Evolutionary conservation across 2,888 invertebrate genomes (phyloP), one percentile per base, ranked within the genome.

Genomic region (Aporophyla lueneburgensis): DNA sequence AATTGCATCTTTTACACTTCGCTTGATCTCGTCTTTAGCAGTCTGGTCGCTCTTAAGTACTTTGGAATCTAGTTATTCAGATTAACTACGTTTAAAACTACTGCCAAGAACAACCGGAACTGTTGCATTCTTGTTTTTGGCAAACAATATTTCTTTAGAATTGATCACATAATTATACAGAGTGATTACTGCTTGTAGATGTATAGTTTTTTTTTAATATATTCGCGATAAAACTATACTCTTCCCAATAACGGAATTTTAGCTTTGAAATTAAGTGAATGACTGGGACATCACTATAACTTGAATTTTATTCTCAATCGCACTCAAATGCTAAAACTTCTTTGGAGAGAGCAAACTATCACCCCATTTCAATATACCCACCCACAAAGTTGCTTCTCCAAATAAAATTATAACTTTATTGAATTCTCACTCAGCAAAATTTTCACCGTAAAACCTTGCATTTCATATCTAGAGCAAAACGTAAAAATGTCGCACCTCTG

Each of bases 1-100:
- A 84, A 63, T 68, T 71, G 80, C 84, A 68, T 71, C 79, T 71
- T 78, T 84, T 79, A 53, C 71, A 71, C 71, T 84, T 79, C 59
- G 24, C 56, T 78, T 83, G 40, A 24, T 54, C 67, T 74, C 24
- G 67, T n/a, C 9, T 78, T 84, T 80, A 59, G 24, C 63, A 83
- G 58, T 77, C 63, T 78, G 62, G 62, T 84, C 33, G 24, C 43
- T 24, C 9, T 53, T 61, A 71, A 79, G 53, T 70, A 51, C 79
- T 79, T 84, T 53, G 27, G 49, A 71, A 84, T 80, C 62, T 62
- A 71, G 71, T 71, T 80, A 84, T 83, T 84, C 62, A 84, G 53
- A 83, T 78, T 53, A 76, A 53, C 43, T 65, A 51, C 58, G 14
- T 62, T 81, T 62, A 27, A 24, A 4, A 40, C 65, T 58, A 53